Evolutionary conservation across 2,797 vertebrate genomes (phyloP).

Genomic region (Pithecia hirsuta): DNA sequence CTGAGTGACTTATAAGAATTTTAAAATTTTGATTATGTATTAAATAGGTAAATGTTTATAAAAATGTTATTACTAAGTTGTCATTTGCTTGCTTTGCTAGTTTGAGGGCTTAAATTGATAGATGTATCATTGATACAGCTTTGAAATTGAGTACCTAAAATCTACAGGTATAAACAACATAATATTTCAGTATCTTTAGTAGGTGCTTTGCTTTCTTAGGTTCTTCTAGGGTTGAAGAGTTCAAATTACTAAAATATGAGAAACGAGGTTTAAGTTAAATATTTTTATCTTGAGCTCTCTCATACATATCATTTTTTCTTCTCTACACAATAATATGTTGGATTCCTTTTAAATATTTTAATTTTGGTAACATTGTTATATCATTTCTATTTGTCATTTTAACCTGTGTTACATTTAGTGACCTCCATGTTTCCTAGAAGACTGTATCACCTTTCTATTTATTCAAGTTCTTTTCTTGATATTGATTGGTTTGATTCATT

Average conservation of each 20-base stretch:
- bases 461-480: conserved; percentile 1
- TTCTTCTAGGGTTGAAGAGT: neutral
- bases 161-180: neutral
- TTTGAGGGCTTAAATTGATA: conserved; percentile 32
- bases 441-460: conserved; percentile 3
- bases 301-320: neutral
- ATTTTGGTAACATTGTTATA: neutral
- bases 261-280: conserved; percentile 1
- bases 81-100: conserved; percentile 26
- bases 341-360: conserved; percentile 15
- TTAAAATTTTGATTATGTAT: neutral
- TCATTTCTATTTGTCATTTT: neutral
- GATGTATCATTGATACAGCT: neutral
- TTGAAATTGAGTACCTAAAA: conserved; percentile 45
- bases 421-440: neutral
- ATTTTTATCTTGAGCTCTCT: conserved; percentile 28
- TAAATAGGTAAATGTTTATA: neutral
- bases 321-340: neutral
- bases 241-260: conserved; percentile 1
- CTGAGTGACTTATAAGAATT: neutral
- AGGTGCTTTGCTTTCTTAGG: neutral
- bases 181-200: conserved; percentile 13
- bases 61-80: neutral
- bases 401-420: neutral
- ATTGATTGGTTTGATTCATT: conserved; percentile 50